Conservation (phyloP, 2,888 invertebrate species). For the Uropetala carovei region DNA sequence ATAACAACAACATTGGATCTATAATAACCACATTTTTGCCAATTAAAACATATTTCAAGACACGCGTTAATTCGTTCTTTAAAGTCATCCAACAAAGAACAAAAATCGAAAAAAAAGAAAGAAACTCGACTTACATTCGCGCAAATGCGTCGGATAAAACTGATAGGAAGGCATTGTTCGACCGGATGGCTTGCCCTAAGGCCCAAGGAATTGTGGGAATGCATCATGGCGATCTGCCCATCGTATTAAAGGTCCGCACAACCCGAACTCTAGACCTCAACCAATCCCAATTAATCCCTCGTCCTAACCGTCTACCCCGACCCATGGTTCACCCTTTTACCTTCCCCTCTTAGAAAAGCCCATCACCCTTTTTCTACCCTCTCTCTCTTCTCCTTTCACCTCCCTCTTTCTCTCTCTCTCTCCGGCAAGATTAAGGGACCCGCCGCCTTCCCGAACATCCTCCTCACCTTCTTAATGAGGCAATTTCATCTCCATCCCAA, state of each 20-base stretch:
- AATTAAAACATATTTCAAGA: too few species aligned
- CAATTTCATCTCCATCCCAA: slow-evolving; percentile 13
- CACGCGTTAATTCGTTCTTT: too few species aligned
- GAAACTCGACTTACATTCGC: neutral
- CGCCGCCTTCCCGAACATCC: neutral
- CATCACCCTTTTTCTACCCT: neutral
- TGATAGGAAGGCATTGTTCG: slow-evolving; percentile 32
- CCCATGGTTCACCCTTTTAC: neutral
- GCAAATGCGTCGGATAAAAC: neutral
- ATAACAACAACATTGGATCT: too few species aligned
- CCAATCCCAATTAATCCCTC: slow-evolving; percentile 57
- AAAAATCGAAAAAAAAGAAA: neutral
- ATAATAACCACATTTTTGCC: too few species aligned
- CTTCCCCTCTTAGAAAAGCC: neutral
- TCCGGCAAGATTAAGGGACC: slow-evolving; percentile 50
- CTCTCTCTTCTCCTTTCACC: neutral
- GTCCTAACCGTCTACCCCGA: neutral
- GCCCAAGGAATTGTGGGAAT: slow-evolving; percentile 55
- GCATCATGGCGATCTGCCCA: slow-evolving; percentile 54
- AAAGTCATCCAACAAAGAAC: too few species aligned
- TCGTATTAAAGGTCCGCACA: slow-evolving; percentile 55
- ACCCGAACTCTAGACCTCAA: slow-evolving; percentile 48
- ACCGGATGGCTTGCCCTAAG: neutral
- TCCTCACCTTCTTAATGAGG: slow-evolving; percentile 55
- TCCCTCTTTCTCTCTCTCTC: neutral